A percentile compares a stretch with the other conserved stretches of the same genome.
These are phyloP conservation scores for Trachymyrmex cornetzi DNA, from an alignment of 1,140 invertebrate genomes.

Conservation along the genomic window DNA sequence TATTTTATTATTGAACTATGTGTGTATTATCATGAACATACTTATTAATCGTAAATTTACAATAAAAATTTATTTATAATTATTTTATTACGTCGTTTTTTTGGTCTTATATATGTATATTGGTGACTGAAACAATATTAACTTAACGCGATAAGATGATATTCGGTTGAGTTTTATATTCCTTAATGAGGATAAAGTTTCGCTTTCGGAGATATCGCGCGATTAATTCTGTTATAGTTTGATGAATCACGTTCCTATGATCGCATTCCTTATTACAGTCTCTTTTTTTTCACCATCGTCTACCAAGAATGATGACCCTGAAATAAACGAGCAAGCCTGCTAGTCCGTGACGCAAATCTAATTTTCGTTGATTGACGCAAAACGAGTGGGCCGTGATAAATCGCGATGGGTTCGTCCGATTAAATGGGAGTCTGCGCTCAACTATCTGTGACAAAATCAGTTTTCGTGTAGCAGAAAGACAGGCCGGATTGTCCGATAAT, in stretches of 20 bases:
- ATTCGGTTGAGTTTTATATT: neutral
- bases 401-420: slow-evolving; percentile 43
- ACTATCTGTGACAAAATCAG: slow-evolving; percentile 20
- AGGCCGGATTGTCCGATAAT: neutral
- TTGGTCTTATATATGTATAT: too few species aligned
- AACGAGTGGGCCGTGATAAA: slow-evolving; percentile 57
- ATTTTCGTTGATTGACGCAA: slow-evolving; percentile 72
- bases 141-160: neutral
- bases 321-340: slow-evolving; percentile 6
- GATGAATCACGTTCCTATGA: slow-evolving; percentile 7
- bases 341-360: slow-evolving; percentile 60
- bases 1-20: neutral
- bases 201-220: neutral
- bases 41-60: neutral
- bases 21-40: neutral
- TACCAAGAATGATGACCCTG: slow-evolving; percentile 32
- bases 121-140: neutral
- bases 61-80: too few species aligned
- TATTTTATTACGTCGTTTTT: too few species aligned
- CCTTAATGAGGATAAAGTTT: neutral
- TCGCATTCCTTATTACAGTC: neutral
- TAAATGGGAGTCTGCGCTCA: neutral
- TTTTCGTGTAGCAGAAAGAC: neutral
- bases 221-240: slow-evolving; percentile 7
- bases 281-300: slow-evolving; percentile 8